phyloP scores from a whole-genome alignment of 2,113 vertebrate species.

The Melanerpes formicivorus region DNA sequence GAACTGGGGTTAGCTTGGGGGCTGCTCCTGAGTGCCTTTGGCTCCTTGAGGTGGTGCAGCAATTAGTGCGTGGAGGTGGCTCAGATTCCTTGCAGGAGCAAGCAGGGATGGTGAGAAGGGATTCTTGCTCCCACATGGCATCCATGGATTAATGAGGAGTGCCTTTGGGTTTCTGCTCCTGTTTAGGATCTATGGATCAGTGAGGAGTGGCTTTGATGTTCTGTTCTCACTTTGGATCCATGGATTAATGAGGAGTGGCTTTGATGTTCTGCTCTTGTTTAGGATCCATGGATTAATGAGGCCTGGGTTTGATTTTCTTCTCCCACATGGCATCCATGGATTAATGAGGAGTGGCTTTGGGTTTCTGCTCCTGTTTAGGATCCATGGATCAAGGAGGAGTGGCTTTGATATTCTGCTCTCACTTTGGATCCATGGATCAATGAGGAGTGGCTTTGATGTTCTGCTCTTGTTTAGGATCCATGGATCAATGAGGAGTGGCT shows the following conservation, averaged over 20 bases:
- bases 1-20: background rate
- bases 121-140: background rate
- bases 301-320: too few relatives aligned
- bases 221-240: background rate
- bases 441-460: background rate
- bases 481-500: too few relatives aligned
- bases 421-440: background rate
- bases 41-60: background rate
- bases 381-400: too few relatives aligned
- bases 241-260: background rate
- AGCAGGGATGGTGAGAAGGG: background rate
- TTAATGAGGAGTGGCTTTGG: too few relatives aligned
- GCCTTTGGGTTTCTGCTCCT: background rate
- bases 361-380: too few relatives aligned
- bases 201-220: too few relatives aligned
- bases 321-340: too few relatives aligned
- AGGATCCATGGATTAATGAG: too few relatives aligned
- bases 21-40: background rate
- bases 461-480: too few relatives aligned
- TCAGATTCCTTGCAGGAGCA: accelerated
- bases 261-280: too few relatives aligned
- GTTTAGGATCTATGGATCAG: too few relatives aligned
- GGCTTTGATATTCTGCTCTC: background rate
- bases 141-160: background rate
- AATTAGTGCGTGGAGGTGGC: accelerated